These are phyloP conservation scores for Hetaerina americana DNA, from an alignment of 1,140 invertebrate genomes.

Conservation along the genomic window DNA sequence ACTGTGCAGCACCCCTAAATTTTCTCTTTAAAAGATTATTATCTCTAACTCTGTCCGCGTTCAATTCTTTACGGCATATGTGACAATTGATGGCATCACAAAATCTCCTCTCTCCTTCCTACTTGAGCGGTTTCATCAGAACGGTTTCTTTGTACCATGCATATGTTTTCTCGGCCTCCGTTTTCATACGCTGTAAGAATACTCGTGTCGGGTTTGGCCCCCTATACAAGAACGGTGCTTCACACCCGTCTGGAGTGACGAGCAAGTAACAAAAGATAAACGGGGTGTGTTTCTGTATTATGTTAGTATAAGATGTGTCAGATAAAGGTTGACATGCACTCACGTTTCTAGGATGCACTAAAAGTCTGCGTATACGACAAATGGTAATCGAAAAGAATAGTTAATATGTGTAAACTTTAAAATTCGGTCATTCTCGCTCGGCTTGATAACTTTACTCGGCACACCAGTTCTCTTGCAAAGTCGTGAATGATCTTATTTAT, in stretches of 20 bases:
- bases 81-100: background rate
- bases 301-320: background rate
- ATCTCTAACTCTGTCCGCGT: background rate
- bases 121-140: background rate
- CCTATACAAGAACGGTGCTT: background rate
- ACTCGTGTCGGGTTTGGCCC: background rate
- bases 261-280: background rate
- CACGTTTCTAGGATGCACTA: background rate
- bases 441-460: background rate
- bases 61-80: background rate
- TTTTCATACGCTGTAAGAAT: background rate
- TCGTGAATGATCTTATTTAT: background rate
- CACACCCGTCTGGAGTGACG: background rate
- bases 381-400: background rate
- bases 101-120: background rate
- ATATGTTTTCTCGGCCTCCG: background rate
- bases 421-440: background rate
- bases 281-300: background rate
- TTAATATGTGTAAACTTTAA: background rate
- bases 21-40: background rate
- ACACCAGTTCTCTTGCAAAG: background rate
- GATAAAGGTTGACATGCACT: background rate
- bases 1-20: too few species aligned
- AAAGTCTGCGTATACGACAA: background rate
- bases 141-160: background rate